Evolutionary conservation across 2,113 vertebrate genomes (phyloP).

Genomic region (Vulpes lagopus): DNA sequence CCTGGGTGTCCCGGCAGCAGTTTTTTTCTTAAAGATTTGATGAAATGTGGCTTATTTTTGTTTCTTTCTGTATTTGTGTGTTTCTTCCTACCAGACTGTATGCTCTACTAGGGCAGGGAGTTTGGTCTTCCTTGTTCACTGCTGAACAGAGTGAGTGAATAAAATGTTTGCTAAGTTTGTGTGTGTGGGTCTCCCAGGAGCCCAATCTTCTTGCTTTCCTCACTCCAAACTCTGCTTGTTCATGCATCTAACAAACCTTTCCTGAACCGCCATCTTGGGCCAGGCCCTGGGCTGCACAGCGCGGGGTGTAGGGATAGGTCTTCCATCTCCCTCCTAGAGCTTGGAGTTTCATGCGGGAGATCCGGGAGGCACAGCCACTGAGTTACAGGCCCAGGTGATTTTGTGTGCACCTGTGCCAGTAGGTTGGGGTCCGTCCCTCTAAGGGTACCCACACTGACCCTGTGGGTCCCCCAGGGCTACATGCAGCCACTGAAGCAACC

Average conservation of each 20-base stretch:
- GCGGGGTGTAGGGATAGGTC: background rate
- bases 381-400: background rate
- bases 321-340: background rate
- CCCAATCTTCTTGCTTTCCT: background rate
- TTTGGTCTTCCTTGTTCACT: conserved; percentile 7
- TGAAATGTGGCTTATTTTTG: background rate
- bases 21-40: background rate
- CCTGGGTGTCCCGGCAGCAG: too few relatives aligned
- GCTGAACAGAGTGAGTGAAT: background rate
- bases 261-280: background rate
- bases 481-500: conserved; percentile 98
- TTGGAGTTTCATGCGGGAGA: background rate
- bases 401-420: background rate
- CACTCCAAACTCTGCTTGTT: background rate
- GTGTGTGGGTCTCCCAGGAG: background rate
- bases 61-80: background rate
- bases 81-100: background rate
- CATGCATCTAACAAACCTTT: background rate
- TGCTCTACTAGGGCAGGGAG: background rate
- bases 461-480: conserved; percentile 90
- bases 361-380: background rate
- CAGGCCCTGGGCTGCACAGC: background rate
- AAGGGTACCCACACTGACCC: background rate
- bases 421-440: background rate
- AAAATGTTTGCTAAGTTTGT: background rate